These are phyloP conservation scores for Lycocerus yunnanus DNA, from an alignment of 2,888 invertebrate genomes.

Conservation along the genomic window DNA sequence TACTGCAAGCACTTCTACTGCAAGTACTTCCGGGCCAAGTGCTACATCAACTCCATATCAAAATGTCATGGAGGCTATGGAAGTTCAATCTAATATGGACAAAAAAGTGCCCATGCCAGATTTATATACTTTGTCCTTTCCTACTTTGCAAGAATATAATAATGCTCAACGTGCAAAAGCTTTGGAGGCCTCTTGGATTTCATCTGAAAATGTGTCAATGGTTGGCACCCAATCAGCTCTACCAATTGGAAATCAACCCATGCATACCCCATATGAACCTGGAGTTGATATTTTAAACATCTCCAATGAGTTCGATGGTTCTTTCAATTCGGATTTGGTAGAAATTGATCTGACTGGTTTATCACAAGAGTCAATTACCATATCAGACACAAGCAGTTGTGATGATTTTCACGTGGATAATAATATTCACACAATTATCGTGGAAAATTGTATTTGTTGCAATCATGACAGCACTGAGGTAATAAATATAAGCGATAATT, in stretches of 20 bases:
- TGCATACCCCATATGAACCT: background rate
- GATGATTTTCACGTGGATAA: background rate
- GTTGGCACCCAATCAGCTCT: background rate
- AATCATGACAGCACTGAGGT: background rate
- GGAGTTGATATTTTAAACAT: background rate
- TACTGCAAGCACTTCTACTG: too few relatives aligned
- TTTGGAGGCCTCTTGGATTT: background rate
- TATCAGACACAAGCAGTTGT: background rate
- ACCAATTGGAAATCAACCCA: background rate
- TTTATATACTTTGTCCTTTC: too few relatives aligned
- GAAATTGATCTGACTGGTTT: background rate
- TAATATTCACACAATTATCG: background rate
- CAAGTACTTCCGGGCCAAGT: too few relatives aligned
- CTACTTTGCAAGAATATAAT: too few relatives aligned
- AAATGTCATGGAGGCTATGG: background rate
- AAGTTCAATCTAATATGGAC: background rate
- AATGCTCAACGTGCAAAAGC: too few relatives aligned
- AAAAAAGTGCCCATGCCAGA: too few relatives aligned
- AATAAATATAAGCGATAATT: background rate
- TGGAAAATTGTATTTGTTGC: background rate
- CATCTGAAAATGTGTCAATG: background rate
- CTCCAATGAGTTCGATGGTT: background rate
- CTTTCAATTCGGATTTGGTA: background rate
- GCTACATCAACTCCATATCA: background rate
- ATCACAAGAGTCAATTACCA: background rate